Base-by-base conservation (phyloP, 2,797 vertebrate genomes). In the Melanotaenia pygmaea region DNA sequence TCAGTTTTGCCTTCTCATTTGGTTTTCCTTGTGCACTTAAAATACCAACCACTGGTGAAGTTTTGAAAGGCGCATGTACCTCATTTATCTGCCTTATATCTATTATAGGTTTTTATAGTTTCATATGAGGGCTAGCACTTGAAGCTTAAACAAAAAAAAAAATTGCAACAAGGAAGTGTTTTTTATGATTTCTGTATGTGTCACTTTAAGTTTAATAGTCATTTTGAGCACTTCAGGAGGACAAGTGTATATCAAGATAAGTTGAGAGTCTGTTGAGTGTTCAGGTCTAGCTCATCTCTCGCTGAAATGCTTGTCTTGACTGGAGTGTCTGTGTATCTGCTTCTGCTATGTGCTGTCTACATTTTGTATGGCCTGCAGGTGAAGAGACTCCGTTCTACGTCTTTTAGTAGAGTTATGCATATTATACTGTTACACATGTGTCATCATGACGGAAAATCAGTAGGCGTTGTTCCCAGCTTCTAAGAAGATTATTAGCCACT, bases 231-330 rank as follows among this genome's bases (percentile, higher is more conserved):
- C 5, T 54, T 22, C 10, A 22, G 18, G 18, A 50, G 67, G 61
- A 84, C 82, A 72, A 74, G 59, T 84, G 54, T 38, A 7, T 80
- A 58, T 76, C 0, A 28, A 60, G 72, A 73, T 78, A 76, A 78
- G 66, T 70, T 53, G 51, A 71, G 61, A 62, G 64, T 51, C 1
- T 24, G 37, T 5, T 1, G 54, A 68, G 59, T 35, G 40, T 11
- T 40, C 63, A 16, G 64, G 10, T 32, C 26, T 10, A 38, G 34
- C 79, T 70, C 35, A 43, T 74, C 58, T 74, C 64, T 80, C 26
- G 38, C 68, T 70, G 35, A 73, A 72, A 72, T 56, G 54, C 72
- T 82, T 5, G 3, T 54, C 67, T 76, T 64, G 71, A 30, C 28
- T 54, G 40, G 10, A 69, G 58, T 62, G 54, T 76, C 54, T 68